Evolutionary conservation across 2,888 invertebrate genomes (phyloP).

Genomic region (Eilema caniola): DNA sequence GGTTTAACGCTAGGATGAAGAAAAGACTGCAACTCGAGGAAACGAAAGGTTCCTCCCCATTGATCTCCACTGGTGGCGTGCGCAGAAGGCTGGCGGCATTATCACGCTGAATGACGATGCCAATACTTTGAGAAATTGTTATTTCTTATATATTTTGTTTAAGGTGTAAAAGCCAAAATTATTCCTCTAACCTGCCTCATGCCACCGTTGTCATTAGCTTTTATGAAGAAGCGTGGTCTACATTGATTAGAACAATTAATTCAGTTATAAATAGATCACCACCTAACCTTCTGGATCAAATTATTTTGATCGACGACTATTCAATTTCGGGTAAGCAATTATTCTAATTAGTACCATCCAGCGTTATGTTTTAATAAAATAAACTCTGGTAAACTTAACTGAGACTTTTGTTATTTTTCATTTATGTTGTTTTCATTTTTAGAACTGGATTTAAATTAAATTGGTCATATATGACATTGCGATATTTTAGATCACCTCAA

Average conservation of each 20-base stretch:
- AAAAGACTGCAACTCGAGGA: too few species aligned
- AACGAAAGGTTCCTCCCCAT: too few species aligned
- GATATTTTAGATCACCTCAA: conserved; percentile 89
- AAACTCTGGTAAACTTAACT: background rate
- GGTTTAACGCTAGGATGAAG: too few species aligned
- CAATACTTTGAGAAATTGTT: too few species aligned
- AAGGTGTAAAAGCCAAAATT: conserved; percentile 90
- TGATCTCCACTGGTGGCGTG: too few species aligned
- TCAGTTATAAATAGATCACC: conserved; percentile 97
- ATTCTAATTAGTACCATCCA: background rate
- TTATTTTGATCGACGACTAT: conserved; percentile 98
- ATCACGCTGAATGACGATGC: too few species aligned
- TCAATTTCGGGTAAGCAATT: conserved; percentile 92
- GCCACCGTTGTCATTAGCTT: conserved; percentile 97
- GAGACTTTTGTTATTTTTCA: background rate
- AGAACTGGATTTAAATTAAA: background rate
- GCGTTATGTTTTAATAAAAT: background rate
- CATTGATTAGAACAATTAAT: conserved; percentile 96
- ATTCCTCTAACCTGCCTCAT: conserved; percentile 88
- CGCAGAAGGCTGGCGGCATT: too few species aligned
- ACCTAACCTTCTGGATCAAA: conserved; percentile 92
- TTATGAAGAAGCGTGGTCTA: conserved; percentile 99
- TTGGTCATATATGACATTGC: background rate
- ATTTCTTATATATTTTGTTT: conserved; percentile 35
- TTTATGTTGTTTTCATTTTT: background rate